Evolutionary conservation across 2,888 invertebrate genomes (phyloP), one percentile per base, ranked within the genome.

Genomic region (Habrosyne pyritoides): DNA sequence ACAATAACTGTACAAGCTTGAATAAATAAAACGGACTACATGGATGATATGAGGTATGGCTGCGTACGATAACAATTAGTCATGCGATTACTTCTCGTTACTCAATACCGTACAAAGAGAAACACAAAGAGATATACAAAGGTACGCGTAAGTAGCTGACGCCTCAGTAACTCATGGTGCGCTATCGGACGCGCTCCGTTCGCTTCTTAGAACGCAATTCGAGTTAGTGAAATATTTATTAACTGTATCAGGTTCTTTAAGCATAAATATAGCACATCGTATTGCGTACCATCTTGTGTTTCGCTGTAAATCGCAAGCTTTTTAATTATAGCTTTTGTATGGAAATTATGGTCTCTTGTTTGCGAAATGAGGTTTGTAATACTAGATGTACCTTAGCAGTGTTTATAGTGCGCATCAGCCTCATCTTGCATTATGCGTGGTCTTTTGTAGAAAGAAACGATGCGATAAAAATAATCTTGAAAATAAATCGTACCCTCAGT

Each of bases 221-320:
- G 79, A 84, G 81, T 84, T 83, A 80, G 75, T 79, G 79, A 86
- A 85, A 82, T 88, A 87, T 89, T 90, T 90, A 91, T 86, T 85
- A 82, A 83, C 79, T 81, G 84, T 87, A 90, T 91, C 90, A 83
- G 71, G 78, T 89, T 87, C 82, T 83, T 75, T 61, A 66, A 69
- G 69, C 73, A 78, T 82, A 81, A 83, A 85, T 81, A 82, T 67
- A 72, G 69, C 65, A 73, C 70, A 64, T 66, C 61, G 60, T 50
- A 67, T 66, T 70, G 62, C 71, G 69, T 69, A 60, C 63, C 77
- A 78, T 78, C 80, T 79, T 77, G 63, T 61, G 71, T 81, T 83
- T 82, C 83, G 68, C 56, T 67, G 68, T 76, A 75, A 77, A 71
- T 70, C 67, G 66, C 64, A 67, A 64, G 70, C 60, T 71, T 78